A percentile compares a stretch with the other conserved stretches of the same genome.
These are phyloP conservation scores for Aleiodes sp. DNA, from an alignment of 1,140 invertebrate genomes.

Conservation along the genomic window DNA sequence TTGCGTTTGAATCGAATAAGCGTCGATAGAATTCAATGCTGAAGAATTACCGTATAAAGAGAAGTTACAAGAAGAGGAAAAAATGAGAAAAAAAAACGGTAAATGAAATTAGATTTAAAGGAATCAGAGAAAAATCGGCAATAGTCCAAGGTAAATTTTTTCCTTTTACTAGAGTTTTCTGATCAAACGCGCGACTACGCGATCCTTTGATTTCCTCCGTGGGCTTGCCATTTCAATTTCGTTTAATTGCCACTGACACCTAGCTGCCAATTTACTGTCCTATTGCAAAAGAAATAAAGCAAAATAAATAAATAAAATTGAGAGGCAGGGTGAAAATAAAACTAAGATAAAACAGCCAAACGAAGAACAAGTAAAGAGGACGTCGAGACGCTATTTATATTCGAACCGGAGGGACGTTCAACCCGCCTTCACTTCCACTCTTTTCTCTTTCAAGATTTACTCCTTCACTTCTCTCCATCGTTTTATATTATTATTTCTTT, in stretches of 20 bases:
- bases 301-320: constrained; percentile 6
- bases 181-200: constrained; percentile 8
- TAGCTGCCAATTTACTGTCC: not conserved
- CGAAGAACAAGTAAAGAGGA: constrained; percentile 16
- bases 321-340: constrained; percentile 26
- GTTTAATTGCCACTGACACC: constrained; percentile 1
- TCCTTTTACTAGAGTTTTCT: not conserved
- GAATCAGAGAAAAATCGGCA: not conserved
- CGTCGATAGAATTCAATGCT: not conserved
- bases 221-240: constrained; percentile 4
- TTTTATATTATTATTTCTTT: constrained; percentile 6
- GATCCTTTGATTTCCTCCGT: not conserved
- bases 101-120: constrained; percentile 10
- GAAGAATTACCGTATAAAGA: constrained; percentile 4
- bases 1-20: constrained; percentile 1
- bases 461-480: constrained; percentile 34
- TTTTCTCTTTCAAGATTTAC: constrained; percentile 46
- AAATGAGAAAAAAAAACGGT: not conserved
- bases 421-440: constrained; percentile 35
- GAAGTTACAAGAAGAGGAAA: not conserved
- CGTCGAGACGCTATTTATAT: constrained; percentile 39
- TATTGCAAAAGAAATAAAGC: constrained; percentile 32
- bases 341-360: no score
- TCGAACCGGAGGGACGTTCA: constrained; percentile 35
- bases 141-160: not conserved